Conservation (phyloP, 1,140 invertebrate genomes). For the Microplitis mediator region DNA sequence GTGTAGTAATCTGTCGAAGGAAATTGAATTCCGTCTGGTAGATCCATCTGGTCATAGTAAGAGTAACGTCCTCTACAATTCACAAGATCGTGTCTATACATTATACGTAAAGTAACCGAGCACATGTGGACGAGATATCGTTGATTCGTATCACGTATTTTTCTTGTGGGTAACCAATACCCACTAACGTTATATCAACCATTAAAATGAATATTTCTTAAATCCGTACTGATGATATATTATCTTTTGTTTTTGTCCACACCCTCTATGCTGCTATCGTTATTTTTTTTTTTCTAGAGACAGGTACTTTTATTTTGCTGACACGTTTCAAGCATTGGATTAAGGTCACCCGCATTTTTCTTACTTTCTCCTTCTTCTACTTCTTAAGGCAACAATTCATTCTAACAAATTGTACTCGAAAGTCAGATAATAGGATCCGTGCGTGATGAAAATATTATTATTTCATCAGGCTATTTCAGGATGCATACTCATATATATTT, state of each 20-base stretch:
- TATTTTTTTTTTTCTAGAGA: constrained; percentile 8
- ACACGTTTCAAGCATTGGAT: constrained; percentile 30
- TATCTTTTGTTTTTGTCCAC: constrained; percentile 10
- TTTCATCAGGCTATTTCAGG: no score
- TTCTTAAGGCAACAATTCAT: constrained; percentile 14
- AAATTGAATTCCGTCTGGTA: constrained; percentile 10
- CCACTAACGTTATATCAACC: constrained; percentile 43
- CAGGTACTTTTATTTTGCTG: constrained; percentile 7
- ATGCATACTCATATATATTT: no score
- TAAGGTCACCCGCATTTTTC: constrained; percentile 27
- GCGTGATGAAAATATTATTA: no score
- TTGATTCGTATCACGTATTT: constrained; percentile 42
- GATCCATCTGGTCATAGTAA: not conserved
- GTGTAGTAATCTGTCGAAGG: not conserved
- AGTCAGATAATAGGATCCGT: not conserved
- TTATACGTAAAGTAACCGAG: not conserved
- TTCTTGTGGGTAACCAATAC: constrained; percentile 45
- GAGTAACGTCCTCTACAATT: not conserved
- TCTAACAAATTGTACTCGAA: constrained; percentile 19
- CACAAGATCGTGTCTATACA: constrained; percentile 4
- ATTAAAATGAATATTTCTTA: constrained; percentile 52
- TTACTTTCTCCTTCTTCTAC: constrained; percentile 14
- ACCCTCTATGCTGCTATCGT: not conserved
- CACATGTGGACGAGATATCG: not conserved
- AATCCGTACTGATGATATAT: constrained; percentile 31